A percentile compares a stretch with the other conserved stretches of the same genome.
These are phyloP conservation scores for Arge pagana DNA, from an alignment of 2,888 invertebrate species.

Conservation along the genomic window DNA sequence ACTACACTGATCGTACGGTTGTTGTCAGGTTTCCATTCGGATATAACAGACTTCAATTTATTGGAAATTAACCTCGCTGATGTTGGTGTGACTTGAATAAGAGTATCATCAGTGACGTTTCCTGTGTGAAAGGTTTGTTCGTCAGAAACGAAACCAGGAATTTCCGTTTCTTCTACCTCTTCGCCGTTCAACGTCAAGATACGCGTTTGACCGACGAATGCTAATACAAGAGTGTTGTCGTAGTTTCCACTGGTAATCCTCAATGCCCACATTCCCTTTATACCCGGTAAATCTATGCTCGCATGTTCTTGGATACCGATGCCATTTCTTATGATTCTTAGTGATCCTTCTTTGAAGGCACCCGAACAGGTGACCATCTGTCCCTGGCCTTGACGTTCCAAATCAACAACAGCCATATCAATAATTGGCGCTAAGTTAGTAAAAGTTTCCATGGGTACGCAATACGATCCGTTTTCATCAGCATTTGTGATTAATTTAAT, in stretches of 20 bases:
- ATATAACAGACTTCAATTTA: constrained; percentile 67
- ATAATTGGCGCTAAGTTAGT: constrained; percentile 97
- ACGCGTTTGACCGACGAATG: constrained; percentile 97
- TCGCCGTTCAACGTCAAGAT: constrained; percentile 89
- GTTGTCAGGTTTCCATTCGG: constrained; percentile 74
- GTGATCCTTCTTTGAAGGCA: constrained; percentile 95
- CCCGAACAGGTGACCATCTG: constrained; percentile 98
- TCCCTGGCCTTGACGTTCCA: constrained; percentile 96
- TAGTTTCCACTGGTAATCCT: constrained; percentile 67
- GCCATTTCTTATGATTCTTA: constrained; percentile 96
- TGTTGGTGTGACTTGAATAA: constrained; percentile 77
- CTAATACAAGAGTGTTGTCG: constrained; percentile 90
- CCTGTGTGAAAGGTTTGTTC: constrained; percentile 94
- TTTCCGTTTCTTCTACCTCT: constrained; percentile 97
- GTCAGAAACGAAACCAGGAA: constrained; percentile 87
- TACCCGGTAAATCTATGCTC: constrained; percentile 93
- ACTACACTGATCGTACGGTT: constrained; percentile 86
- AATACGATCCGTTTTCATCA: constrained; percentile 87
- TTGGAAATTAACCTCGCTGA: constrained; percentile 75
- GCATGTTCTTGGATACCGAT: constrained; percentile 99
- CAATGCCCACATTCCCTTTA: constrained; percentile 98
- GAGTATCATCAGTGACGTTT: constrained; percentile 83
- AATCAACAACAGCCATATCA: constrained; percentile 96
- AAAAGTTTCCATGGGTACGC: constrained; percentile 93
- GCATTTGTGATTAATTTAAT: constrained; percentile 84